Evolutionary conservation across 1,140 invertebrate genomes (phyloP), one percentile per base, ranked within the genome.

Genomic region (Ganaspis sp.): DNA sequence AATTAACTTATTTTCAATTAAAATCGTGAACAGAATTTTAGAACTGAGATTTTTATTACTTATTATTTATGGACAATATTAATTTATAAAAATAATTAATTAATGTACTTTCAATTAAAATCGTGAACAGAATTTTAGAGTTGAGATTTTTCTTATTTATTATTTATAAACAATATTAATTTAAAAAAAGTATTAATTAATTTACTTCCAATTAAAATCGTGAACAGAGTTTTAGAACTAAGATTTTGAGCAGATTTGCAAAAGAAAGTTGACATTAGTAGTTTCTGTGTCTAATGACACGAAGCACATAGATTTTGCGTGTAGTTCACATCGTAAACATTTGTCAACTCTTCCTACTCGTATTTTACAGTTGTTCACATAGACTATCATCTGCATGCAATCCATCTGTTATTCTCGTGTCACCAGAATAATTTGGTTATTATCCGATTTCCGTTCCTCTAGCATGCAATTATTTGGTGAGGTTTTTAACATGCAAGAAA

Each of bases 331-430:
- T 79, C 81, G 79, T 78, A 79, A 81, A 82, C 77, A 84, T 84
- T 84, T 83, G 83, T 84, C 80, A 79, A 77, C 78, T 80, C 82
- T 76, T 79, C 78, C 78, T 74, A 75, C 78, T 73, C 76, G 81
- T 83, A 81, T 81, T 83, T 84, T 80, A 84, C 73, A 70, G 58
- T 73, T 73, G 73, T 83, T 84, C 81, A 78, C 80, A 75, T 37
- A 49, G 34, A 49, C 37, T 15, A 64, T 23, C 19, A 8, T 64
- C 58, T 64, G 21, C 58, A 64, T 64, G 58, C 58, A n/a, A 64
- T 64, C 58, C 58, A 64, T 64, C 58, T 64, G 58, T 64, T 64
- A 64, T 64, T 64, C 23, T 29, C 23, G 58, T 64, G 58, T 34
- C 58, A 64, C 58, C 12, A 15, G 58, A 64, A 64, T 64, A 64